A percentile compares a stretch with the other conserved stretches of the same genome.
Evolutionary conservation across 2,888 invertebrate species (phyloP).

Genomic region (Chaetogeoica ovagalla): DNA sequence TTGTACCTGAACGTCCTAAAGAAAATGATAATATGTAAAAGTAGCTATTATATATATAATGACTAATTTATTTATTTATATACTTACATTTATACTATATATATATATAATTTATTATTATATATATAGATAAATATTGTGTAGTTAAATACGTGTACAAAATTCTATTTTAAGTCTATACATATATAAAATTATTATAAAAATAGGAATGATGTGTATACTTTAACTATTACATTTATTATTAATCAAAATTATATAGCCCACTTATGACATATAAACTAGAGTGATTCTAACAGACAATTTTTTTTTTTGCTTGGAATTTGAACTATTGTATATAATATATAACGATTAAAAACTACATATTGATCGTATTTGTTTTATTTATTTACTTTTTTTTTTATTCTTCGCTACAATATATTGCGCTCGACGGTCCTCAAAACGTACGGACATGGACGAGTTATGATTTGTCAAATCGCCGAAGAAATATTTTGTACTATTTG

Average conservation of each 20-base stretch:
- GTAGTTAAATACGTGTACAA: conserved; percentile 33
- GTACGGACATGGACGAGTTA: too few relatives aligned
- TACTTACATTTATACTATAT: conserved; percentile 8
- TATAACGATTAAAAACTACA: conserved; percentile 35
- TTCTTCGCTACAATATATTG: not conserved
- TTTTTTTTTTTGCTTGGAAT: conserved; percentile 41
- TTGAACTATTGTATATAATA: conserved; percentile 36
- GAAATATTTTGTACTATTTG: not conserved
- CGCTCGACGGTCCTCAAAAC: not conserved
- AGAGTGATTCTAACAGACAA: conserved; percentile 40
- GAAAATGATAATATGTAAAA: conserved; percentile 11
- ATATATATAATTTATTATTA: not conserved
- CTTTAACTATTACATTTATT: conserved; percentile 34
- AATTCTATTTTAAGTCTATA: conserved; percentile 22
- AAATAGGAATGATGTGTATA: conserved; percentile 29
- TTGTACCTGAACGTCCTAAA: conserved; percentile 48
- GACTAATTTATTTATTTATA: conserved; percentile 36
- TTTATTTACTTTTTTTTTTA: not conserved
- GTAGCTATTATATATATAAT: conserved; percentile 8
- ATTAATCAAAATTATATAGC: conserved; percentile 36
- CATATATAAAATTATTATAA: not conserved
- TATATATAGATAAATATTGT: conserved; percentile 2
- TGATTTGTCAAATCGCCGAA: not conserved
- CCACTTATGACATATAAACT: conserved; percentile 43
- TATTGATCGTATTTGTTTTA: conserved; percentile 13